Evolutionary conservation across 2,888 invertebrate species (phyloP).

Genomic region (Agriotes lineatus): DNA sequence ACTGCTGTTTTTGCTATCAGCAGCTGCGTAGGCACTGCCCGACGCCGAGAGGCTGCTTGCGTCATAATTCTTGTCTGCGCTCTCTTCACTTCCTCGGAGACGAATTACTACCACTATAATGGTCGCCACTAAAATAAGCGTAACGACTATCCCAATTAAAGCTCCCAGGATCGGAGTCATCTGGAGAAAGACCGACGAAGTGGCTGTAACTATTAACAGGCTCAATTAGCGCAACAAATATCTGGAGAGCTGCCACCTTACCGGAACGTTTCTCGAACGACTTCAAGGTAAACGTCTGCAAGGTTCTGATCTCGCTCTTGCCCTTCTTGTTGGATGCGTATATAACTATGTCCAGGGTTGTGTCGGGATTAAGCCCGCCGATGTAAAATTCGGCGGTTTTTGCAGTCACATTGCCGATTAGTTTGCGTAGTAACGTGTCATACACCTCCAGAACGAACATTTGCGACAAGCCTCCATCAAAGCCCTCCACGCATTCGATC

Average conservation of each 20-base stretch:
- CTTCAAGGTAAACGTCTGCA: slow-evolving; percentile 78
- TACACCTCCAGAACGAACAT: slow-evolving; percentile 81
- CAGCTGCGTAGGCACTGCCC: slow-evolving; percentile 62
- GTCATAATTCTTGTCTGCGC: slow-evolving; percentile 62
- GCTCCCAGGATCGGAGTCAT: slow-evolving; percentile 86
- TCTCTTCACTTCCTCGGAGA: slow-evolving; percentile 67
- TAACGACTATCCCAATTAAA: slow-evolving; percentile 82
- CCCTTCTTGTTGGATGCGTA: slow-evolving; percentile 81
- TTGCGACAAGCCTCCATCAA: slow-evolving; percentile 83
- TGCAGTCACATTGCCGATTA: slow-evolving; percentile 72
- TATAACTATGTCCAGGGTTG: slow-evolving; percentile 76
- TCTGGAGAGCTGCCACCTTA: no score
- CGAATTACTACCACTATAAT: slow-evolving; percentile 80
- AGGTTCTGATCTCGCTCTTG: slow-evolving; percentile 73
- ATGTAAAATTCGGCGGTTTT: slow-evolving; percentile 75
- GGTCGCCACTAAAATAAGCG: slow-evolving; percentile 80
- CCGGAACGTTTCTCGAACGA: slow-evolving; percentile 80
- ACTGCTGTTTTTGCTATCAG: slow-evolving; percentile 65
- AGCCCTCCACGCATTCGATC: slow-evolving; percentile 81
- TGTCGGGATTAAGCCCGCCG: slow-evolving; percentile 75
- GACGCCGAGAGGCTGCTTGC: slow-evolving; percentile 61
- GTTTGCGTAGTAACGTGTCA: slow-evolving; percentile 67
- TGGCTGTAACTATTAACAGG: slow-evolving; percentile 65
- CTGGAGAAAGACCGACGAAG: slow-evolving; percentile 82
- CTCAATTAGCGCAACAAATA: neutral